These are phyloP conservation scores for Colistium nudipinnis DNA, from an alignment of 2,113 vertebrate genomes.

Conservation along the genomic window DNA sequence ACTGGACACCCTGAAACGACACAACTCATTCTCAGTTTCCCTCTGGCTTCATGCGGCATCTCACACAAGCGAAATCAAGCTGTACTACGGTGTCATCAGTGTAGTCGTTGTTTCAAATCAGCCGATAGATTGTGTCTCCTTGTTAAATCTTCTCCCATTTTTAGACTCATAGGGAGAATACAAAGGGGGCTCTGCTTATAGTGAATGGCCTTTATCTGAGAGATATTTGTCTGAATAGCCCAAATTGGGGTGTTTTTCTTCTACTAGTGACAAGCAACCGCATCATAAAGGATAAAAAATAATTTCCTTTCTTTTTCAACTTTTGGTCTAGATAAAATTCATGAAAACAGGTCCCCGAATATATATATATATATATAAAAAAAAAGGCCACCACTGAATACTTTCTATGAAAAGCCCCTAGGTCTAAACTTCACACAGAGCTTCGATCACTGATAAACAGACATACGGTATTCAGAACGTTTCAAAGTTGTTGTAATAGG, in stretches of 20 bases:
- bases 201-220: constrained; percentile 7
- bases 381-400: not conserved
- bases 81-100: constrained; percentile 33
- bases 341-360: no score
- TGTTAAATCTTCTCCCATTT: constrained; percentile 24
- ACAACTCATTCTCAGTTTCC: not conserved
- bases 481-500: constrained; percentile 31
- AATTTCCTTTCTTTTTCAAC: constrained; percentile 4
- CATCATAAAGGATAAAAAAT: constrained; percentile 11
- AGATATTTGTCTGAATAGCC: constrained; percentile 10
- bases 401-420: constrained; percentile 26
- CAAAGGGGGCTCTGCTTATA: constrained; percentile 13
- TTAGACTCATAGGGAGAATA: constrained; percentile 5
- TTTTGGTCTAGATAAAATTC: not conserved
- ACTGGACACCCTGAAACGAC: not conserved
- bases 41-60: not conserved
- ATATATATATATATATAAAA: no score
- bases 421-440: constrained; percentile 31
- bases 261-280: constrained; percentile 1
- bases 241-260: not conserved
- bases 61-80: constrained; percentile 33
- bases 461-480: not conserved
- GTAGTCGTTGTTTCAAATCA: constrained; percentile 38
- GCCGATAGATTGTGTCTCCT: constrained; percentile 35
- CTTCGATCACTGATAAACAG: not conserved